Evolutionary conservation across 2,113 vertebrate species (phyloP).

Genomic region (Otus sunia): DNA sequence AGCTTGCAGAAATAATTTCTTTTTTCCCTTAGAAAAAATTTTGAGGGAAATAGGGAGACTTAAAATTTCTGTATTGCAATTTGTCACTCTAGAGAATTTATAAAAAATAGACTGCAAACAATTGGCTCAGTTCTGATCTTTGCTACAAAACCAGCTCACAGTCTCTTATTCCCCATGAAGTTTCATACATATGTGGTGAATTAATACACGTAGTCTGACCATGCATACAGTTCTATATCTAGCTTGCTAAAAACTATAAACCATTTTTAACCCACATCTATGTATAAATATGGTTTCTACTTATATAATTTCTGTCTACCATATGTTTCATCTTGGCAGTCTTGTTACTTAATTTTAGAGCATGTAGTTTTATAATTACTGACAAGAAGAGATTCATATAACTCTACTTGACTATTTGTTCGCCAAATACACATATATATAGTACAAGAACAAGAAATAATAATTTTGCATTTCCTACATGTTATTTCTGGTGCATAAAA

Average conservation of each 20-base stretch:
- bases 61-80: not conserved
- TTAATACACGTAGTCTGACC: not conserved
- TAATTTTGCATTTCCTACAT: not conserved
- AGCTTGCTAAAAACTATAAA: not conserved
- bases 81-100: not conserved
- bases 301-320: slow-evolving; percentile 30
- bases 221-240: not conserved
- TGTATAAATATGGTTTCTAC: not conserved
- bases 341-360: slow-evolving; percentile 16
- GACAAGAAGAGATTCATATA: not conserved
- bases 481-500: not conserved
- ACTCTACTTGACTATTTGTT: not conserved
- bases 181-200: not conserved
- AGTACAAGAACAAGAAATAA: not conserved
- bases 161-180: not conserved
- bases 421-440: not conserved
- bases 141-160: not conserved
- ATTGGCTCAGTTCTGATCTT: not conserved
- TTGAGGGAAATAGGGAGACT: not conserved
- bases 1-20: not conserved
- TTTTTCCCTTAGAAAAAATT: not conserved
- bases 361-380: not conserved
- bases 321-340: slow-evolving; percentile 19
- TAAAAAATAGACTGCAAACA: not conserved
- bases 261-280: not conserved